Base-by-base conservation (phyloP, 2,113 vertebrate species). In the Poecilia latipinna region DNA sequence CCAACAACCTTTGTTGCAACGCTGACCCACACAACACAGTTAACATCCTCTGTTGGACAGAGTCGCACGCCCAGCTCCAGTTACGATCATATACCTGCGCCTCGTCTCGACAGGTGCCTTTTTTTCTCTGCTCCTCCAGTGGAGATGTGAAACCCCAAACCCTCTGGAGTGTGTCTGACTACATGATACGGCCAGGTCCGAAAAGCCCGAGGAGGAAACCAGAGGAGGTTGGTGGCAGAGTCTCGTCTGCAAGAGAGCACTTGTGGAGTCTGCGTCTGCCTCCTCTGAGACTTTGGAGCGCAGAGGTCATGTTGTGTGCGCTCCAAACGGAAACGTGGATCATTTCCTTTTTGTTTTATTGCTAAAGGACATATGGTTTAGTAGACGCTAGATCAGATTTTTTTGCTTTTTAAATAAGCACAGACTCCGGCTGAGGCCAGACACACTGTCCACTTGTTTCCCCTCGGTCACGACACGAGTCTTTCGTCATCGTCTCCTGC, bases 21-120 rank as follows among this genome's bases (percentile, higher is more conserved):
- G 61, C n/a, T 44, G 75, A 68, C 60, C 60, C 79, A 72, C 75
- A 89, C 83, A 57, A 65, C 79, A 82, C 71, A 79, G 88, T 90
- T 88, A 90, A 88, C 75, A 73, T 75, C 33, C 71, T 69, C 15
- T 68, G 82, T 88, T 84, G 32, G 70, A 90, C 83, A 88, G 11
- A 3, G 66, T 61, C 65, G 80, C 78, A 88, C 80, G 78, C 72
- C 74, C 87, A 77, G 85, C 80, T 91, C 82, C 29, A n/a, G 79
- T 92, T 90, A 80, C 89, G 85, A 57, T 66, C n/a, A 39, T 57
- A 66, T 72, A 88, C 88, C 86, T 86, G 88, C 88, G 77, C 39
- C 70, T 39, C 77, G 61, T 61, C 63, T 75, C 75, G 85, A 86
- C 90, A 91, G 90, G 85, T 93, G 91, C 86, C 39, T 84, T 90